Evolutionary conservation across 2,797 vertebrate genomes (phyloP), one percentile per base, ranked within the genome.

Genomic region (Decapterus maruadsi): DNA sequence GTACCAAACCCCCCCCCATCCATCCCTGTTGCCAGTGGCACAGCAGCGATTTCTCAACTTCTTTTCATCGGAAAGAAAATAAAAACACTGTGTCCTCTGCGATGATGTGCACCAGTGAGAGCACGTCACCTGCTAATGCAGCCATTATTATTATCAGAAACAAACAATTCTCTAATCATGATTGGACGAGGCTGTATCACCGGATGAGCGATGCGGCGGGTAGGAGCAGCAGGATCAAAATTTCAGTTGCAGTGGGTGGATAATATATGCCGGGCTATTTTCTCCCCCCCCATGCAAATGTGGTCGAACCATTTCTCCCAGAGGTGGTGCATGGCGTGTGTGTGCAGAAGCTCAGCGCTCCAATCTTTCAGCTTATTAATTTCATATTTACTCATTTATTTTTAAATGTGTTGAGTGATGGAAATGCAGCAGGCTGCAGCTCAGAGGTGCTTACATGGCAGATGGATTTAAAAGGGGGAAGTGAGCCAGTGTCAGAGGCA

Each of bases 311-410:
- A 19, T 87, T 79, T 86, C 78, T 89, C 83, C 91, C 85, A 68
- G 84, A 78, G 82, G 87, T 78, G 45, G 62, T 17, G 61, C 72
- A 8, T 51, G 45, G 75, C 13, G 77, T n/a, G 81, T 73, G 80
- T 72, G 79, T 31, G 74, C 83, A 43, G 74, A 77, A 83, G 74
- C 84, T 73, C 38, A 11, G 63, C 54, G 34, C 87, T 82, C 46
- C 85, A 90, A 89, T 93, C 88, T 88, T 87, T 84, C 86, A 87
- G 84, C 88, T 91, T 90, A 93, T 94, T 94, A 88, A 93, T 93
- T 94, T 94, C 91, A 86, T 94, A 95, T 95, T 94, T 93, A 93
- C 89, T 93, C 88, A 93, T 93, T 93, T 93, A 92, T 93, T 94
- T 92, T 91, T 91, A 89, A 90, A 93, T 59, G 86, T 60, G 75